phyloP scores from a whole-genome alignment of 2,888 invertebrate genomes.

The Coleophora flavipennella region DNA sequence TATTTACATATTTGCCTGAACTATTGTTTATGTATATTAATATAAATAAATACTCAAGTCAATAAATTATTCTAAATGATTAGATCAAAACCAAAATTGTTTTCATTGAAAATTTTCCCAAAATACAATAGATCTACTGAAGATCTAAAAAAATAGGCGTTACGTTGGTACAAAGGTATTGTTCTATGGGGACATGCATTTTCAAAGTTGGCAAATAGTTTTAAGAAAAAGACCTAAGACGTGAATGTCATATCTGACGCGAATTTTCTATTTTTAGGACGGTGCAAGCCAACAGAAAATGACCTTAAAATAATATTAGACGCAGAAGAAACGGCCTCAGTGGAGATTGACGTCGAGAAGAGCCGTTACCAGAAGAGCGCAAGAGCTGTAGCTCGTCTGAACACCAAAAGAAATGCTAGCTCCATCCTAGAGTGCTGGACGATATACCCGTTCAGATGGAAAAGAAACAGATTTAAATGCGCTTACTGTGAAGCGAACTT shows the following conservation, averaged over 20 bases:
- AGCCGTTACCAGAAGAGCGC: constrained; percentile 46
- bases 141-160: too few species aligned
- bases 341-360: constrained; percentile 20
- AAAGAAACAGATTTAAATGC: constrained; percentile 53
- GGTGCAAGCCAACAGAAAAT: constrained; percentile 28
- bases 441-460: constrained; percentile 55
- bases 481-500: constrained; percentile 56
- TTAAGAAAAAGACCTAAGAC: too few species aligned
- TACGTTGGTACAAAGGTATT: too few species aligned
- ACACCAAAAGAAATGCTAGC: constrained; percentile 55
- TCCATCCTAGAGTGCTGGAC: constrained; percentile 53
- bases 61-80: too few species aligned
- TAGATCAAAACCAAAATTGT: too few species aligned
- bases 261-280: constrained; percentile 65
- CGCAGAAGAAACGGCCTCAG: constrained; percentile 14
- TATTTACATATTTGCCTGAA: too few species aligned
- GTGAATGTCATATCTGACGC: constrained; percentile 19
- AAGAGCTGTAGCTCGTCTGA: constrained; percentile 44
- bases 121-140: too few species aligned
- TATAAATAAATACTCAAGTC: too few species aligned
- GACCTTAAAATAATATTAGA: constrained; percentile 28
- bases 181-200: too few species aligned
- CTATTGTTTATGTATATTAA: too few species aligned
- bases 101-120: too few species aligned
- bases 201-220: too few species aligned